These are phyloP conservation scores for Actinia tenebrosa DNA, from an alignment of 64 coral and sea anemone genomes.

Conservation along the genomic window DNA sequence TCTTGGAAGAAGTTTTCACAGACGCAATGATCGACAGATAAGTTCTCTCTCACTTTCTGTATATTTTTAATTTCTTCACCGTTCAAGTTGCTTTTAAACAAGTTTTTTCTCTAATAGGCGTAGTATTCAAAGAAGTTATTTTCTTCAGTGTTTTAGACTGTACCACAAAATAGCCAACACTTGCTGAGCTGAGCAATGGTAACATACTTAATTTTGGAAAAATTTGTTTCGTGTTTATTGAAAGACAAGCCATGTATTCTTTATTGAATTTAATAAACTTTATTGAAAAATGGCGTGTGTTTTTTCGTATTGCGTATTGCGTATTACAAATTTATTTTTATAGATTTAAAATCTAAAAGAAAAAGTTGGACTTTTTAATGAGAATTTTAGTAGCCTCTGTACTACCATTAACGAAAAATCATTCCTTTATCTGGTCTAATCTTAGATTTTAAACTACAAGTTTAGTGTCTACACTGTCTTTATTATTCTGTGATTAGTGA, in stretches of 20 bases:
- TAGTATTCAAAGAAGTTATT: neutral
- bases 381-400: neutral
- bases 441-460: too few relatives aligned
- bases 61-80: neutral
- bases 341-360: neutral
- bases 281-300: neutral
- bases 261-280: conserved; percentile 30
- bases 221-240: neutral
- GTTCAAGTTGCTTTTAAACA: neutral
- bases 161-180: neutral
- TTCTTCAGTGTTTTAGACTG: neutral
- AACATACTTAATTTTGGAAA: conserved; percentile 15
- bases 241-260: neutral
- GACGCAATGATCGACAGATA: neutral
- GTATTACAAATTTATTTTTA: neutral
- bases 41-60: neutral
- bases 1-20: neutral
- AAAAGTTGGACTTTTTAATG: neutral
- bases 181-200: neutral
- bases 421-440: neutral
- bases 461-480: too few relatives aligned
- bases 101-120: neutral
- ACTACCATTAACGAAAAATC: neutral
- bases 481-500: too few relatives aligned
- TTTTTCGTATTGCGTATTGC: neutral